phyloP scores from a whole-genome alignment of 2,888 invertebrate species.

The Sesamia inferens region DNA sequence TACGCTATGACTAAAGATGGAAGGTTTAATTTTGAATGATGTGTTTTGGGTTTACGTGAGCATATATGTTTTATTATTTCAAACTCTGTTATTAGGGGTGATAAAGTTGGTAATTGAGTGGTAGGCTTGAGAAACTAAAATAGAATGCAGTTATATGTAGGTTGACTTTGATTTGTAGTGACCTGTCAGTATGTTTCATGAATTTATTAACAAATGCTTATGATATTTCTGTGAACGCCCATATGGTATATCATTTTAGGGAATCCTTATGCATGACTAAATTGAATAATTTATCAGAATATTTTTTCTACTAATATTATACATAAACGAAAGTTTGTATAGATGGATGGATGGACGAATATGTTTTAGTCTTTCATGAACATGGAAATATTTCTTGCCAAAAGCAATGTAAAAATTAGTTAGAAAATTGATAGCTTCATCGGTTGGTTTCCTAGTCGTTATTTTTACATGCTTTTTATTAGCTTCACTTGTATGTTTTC shows the following conservation, averaged over 20 bases:
- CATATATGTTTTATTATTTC: conserved; percentile 47
- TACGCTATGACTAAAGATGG: background rate
- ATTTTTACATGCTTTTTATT: too few relatives aligned
- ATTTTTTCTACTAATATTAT: background rate
- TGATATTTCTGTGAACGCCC: conserved; percentile 10
- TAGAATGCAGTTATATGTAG: conserved; percentile 34
- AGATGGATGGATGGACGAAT: too few relatives aligned
- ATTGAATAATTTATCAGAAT: background rate
- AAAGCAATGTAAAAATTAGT: background rate
- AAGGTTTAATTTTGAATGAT: conserved; percentile 12
- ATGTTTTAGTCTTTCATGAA: too few relatives aligned
- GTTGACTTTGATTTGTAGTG: conserved; percentile 43
- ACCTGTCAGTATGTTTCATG: conserved; percentile 29
- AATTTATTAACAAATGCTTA: conserved; percentile 36
- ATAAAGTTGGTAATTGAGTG: conserved; percentile 43
- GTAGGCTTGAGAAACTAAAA: conserved; percentile 13
- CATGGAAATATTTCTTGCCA: background rate
- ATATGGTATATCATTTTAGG: conserved; percentile 9
- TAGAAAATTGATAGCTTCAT: background rate
- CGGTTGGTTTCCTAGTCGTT: background rate
- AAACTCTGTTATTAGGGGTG: conserved; percentile 26
- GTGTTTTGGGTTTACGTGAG: conserved; percentile 2
- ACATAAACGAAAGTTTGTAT: too few relatives aligned
- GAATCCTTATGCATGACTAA: background rate
- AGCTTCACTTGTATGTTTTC: too few relatives aligned